These are phyloP conservation scores for Panurus biarmicus DNA, from an alignment of 2,113 vertebrate species.

Conservation along the genomic window DNA sequence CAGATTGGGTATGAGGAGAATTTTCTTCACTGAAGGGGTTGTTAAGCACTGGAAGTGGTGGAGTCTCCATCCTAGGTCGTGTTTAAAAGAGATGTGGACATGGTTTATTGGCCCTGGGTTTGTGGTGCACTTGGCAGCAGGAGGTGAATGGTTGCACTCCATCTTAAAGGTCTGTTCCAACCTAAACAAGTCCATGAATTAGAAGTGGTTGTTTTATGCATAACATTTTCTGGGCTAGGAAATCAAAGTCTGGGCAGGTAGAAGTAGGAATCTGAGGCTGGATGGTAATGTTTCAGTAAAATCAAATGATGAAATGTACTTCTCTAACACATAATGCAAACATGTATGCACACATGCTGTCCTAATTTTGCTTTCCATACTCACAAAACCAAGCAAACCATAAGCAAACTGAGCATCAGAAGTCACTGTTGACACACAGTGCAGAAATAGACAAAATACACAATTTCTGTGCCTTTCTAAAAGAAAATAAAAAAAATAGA, in stretches of 20 bases:
- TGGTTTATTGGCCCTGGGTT: background rate
- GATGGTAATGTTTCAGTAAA: background rate
- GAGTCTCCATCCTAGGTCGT: fast-evolving
- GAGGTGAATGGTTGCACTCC: background rate
- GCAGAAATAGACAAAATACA: background rate
- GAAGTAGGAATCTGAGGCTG: background rate
- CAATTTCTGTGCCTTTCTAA: background rate
- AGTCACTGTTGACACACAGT: background rate
- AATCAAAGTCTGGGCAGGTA: background rate
- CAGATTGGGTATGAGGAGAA: background rate
- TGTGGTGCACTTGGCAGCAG: background rate
- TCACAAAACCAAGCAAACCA: background rate
- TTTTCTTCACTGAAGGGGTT: background rate
- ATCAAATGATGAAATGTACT: background rate
- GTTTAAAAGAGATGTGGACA: fast-evolving
- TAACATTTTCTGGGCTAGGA: background rate
- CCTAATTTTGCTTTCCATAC: background rate
- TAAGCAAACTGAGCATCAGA: background rate
- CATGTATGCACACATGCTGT: background rate
- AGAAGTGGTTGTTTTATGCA: background rate
- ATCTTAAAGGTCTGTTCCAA: background rate
- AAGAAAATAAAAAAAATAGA: background rate
- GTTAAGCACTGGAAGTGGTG: background rate
- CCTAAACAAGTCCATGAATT: background rate
- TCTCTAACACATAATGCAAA: background rate